Base-by-base conservation (phyloP, 2,113 vertebrate species). In the Xiphias gladius region DNA sequence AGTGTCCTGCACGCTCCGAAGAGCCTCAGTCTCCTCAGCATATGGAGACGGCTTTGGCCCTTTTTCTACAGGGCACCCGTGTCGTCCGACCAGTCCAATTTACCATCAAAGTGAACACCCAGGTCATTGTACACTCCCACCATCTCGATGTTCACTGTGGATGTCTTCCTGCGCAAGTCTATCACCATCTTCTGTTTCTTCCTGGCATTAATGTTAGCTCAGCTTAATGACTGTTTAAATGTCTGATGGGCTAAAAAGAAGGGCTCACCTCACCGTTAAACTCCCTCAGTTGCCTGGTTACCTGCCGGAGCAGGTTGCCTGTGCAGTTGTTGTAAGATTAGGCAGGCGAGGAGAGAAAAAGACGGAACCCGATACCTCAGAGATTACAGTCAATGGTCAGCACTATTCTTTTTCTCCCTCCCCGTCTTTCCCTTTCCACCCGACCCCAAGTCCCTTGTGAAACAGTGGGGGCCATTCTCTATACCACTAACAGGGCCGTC, bases 381-480 rank as follows among this genome's bases (percentile, higher is more conserved):
- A 88, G 85, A 86, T 88, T 90, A 91, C 79, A 89, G 88, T 90
- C 87, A 87, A 88, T 74, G 91, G 84, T 89, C 87, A 79, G 81
- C 82, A 72, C 76, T 79, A 81, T 81, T 80, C 75, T 75, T 86
- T 28, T 37, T 55, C 52, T 54, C 32, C 19, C 63, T 46, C 66
- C 10, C 58, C 17, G 5, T 55, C 73, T 63, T 24, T 75, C 68
- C 73, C 74, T 80, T 64, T 81, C 77, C 41, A 39, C 39, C 75
- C 73, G 66, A 85, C 71, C 80, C 83, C 37, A 43, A 82, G 79
- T 83, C 86, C 58, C 91, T 26, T 63, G 80, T 76, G 90, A 85
- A 94, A 95, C 93, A 95, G 92, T 92, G 75, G 91, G 80, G 87
- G 89, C 90, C 92, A 92, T 96, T 96, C 89, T 95, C 86, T 75